Percentiles rank a stretch among this genome's conserved stretches.
These are phyloP conservation scores for Struthio camelus DNA, from an alignment of 2,113 vertebrate genomes.

Conservation along the genomic window DNA sequence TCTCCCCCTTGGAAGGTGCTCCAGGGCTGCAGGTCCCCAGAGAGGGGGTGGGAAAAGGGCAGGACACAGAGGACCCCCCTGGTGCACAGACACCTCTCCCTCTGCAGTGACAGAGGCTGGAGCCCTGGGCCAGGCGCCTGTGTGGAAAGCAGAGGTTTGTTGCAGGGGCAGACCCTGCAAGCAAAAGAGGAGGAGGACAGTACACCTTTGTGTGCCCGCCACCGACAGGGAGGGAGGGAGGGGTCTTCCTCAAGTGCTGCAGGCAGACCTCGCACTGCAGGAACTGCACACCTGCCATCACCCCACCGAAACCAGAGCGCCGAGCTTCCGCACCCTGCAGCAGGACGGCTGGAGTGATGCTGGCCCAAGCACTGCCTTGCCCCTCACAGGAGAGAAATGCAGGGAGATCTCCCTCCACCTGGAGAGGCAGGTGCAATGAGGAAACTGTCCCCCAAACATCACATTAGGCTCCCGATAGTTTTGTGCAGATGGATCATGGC, in stretches of 20 bases:
- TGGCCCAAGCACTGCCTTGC: not conserved
- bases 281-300: not conserved
- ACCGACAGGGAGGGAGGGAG: not conserved
- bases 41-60: no score
- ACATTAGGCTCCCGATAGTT: not conserved
- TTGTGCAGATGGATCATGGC: not conserved
- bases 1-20: no score
- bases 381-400: not conserved
- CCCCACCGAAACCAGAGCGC: not conserved
- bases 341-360: accelerated
- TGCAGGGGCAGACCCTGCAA: no score
- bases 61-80: no score
- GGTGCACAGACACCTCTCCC: no score
- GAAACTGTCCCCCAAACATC: not conserved
- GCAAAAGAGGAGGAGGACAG: not conserved
- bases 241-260: not conserved
- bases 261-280: not conserved
- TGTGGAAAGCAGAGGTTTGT: no score
- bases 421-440: not conserved
- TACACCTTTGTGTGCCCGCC: no score
- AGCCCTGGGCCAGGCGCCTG: no score
- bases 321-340: not conserved
- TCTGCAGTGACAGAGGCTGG: no score
- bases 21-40: no score
- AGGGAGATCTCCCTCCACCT: not conserved